Conservation (phyloP, 2,113 vertebrate species). For the Ginglymostoma cirratum region DNA sequence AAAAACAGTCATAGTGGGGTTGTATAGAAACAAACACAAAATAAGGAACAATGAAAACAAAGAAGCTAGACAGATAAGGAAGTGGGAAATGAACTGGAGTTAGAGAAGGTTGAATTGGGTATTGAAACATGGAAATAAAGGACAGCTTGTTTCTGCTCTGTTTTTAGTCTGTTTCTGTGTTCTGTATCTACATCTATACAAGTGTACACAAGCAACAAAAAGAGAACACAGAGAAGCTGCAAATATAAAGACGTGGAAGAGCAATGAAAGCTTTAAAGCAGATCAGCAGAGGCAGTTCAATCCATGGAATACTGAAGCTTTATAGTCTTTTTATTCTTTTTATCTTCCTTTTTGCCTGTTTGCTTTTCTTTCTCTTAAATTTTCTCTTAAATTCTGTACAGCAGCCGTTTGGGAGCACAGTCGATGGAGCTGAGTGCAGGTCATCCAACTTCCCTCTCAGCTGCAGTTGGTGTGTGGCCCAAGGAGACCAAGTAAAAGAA, state of each 20-base stretch:
- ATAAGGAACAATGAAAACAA: constrained; percentile 13
- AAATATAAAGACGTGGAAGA: neutral
- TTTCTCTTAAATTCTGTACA: neutral
- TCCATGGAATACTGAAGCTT: neutral
- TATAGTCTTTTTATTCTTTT: constrained; percentile 18
- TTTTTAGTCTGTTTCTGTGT: neutral
- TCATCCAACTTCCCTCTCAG: neutral
- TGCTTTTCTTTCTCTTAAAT: constrained; percentile 30
- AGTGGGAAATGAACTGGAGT: constrained; percentile 11
- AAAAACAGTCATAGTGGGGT: neutral
- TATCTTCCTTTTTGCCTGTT: constrained; percentile 10
- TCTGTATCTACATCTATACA: neutral
- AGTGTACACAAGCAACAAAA: constrained; percentile 1
- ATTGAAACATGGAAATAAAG: constrained; percentile 32
- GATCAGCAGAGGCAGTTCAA: neutral
- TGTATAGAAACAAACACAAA: constrained; percentile 1
- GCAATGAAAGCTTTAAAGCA: neutral
- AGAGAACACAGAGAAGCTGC: neutral
- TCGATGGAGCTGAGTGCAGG: neutral
- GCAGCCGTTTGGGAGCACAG: neutral
- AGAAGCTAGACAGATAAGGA: constrained; percentile 20
- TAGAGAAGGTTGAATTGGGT: constrained; percentile 7
- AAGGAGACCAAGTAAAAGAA: neutral
- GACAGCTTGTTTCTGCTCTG: constrained; percentile 10
- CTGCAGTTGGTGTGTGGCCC: constrained; percentile 22